A percentile compares a stretch with the other conserved stretches of the same genome.
Evolutionary conservation across 2,113 vertebrate genomes (phyloP).

Genomic region (Menidia beryllina): DNA sequence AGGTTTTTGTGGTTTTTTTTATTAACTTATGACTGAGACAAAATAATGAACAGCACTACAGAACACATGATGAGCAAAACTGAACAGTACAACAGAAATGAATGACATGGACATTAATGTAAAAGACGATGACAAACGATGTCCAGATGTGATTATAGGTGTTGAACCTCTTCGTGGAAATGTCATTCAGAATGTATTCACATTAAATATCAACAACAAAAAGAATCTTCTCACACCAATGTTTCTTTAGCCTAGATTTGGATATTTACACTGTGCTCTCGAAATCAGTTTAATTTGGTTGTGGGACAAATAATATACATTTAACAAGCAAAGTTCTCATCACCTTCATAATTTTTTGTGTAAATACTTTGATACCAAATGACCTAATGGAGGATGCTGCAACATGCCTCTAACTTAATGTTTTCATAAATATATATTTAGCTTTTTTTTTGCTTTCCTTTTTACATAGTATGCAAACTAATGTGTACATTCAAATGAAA

Average conservation of each 20-base stretch:
- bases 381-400: no score
- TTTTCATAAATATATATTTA: not conserved
- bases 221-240: no score
- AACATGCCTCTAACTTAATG: no score
- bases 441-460: not conserved
- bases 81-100: constrained; percentile 26
- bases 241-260: not conserved
- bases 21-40: constrained; percentile 51
- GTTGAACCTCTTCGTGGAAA: not conserved
- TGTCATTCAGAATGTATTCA: not conserved
- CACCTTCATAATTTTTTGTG: not conserved
- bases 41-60: constrained; percentile 21
- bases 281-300: not conserved
- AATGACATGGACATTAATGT: constrained; percentile 15
- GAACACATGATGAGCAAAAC: constrained; percentile 7
- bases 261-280: not conserved
- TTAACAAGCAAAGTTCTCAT: not conserved
- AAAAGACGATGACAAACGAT: constrained; percentile 13
- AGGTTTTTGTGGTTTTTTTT: constrained; percentile 41
- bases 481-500: not conserved
- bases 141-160: not conserved
- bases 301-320: not conserved
- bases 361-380: not conserved
- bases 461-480: not conserved
- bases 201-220: no score